Base-by-base conservation (phyloP, 2,888 invertebrate genomes). In the Endotricha flammealis region DNA sequence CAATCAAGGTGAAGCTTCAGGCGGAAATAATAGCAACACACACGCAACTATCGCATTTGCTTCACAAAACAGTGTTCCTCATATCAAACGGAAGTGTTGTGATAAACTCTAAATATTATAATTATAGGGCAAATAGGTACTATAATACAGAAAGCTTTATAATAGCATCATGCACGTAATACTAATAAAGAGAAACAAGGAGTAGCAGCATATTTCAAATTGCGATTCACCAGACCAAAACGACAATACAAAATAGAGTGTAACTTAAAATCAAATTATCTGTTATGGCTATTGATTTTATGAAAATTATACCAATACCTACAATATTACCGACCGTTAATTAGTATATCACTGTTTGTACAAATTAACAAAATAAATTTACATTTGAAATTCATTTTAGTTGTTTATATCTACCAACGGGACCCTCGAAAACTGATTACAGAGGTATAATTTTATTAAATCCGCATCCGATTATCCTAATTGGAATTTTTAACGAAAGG, bases 1-100 rank as follows among this genome's bases (percentile, higher is more conserved):
- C 65, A 51, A 53, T 58, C 68, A 68, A 78, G 75, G 79, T 68
- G 72, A 77, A 69, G 63, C 60, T 57, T 49, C 41, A 50, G 50
- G 40, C 60, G 72, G 70, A 67, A 64, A 68, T 77, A 76, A 75
- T 75, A 59, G 63, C 60, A 46, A 44, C 59, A 53, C 53, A 68
- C 79, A 75, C 75, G 78, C 79, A 66, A 79, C 60, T 54, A 50
- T 54, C 50, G 47, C 71, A 67, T 76, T 39, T 30, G 38, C 32
- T 36, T 39, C 29, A 23, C 28, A 31, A 32, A 37, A 29, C 11
- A 10, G 24, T 13, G 35, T 35, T 35, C 7, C 14, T 12, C 7
- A 12, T 11, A 27, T 11, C 12, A 3, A 9, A n/a, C 22, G 29
- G 29, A 34, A 34, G 28, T 24, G 7, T 1, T 20, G 10, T 11